phyloP scores from a whole-genome alignment of 2,797 vertebrate genomes.

The Gorsachius magnificus region DNA sequence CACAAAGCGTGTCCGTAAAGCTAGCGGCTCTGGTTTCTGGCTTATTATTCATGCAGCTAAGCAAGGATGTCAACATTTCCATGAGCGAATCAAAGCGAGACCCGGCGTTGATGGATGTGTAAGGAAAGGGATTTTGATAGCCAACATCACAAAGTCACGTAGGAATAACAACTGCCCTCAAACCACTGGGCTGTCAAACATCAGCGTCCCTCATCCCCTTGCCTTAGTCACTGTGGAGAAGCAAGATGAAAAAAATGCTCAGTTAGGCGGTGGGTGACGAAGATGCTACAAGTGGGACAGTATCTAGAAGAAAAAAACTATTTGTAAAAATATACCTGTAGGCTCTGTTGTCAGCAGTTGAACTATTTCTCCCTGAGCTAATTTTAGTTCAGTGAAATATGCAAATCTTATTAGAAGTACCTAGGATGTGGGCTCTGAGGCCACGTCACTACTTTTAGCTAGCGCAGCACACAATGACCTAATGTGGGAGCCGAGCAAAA shows the following conservation, averaged over 20 bases:
- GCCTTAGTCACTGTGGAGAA: neutral
- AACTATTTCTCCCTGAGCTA: neutral
- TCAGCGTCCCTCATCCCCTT: neutral
- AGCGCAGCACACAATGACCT: neutral
- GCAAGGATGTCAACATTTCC: neutral
- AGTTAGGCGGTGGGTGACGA: neutral
- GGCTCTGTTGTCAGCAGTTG: neutral
- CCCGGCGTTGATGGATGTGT: neutral
- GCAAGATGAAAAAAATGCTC: neutral
- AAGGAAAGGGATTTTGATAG: neutral
- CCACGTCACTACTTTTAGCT: neutral
- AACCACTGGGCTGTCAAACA: neutral
- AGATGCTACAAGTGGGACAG: neutral
- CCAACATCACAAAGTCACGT: neutral
- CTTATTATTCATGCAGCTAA: neutral
- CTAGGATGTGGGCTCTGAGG: neutral
- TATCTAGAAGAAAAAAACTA: neutral
- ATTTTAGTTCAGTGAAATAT: neutral
- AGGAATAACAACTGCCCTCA: neutral
- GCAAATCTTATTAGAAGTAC: neutral
- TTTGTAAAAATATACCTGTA: neutral
- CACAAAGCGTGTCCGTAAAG: fast-evolving
- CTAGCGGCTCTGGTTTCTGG: neutral
- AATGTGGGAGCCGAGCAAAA: neutral
- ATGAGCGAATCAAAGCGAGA: neutral